Evolutionary conservation across 2,888 invertebrate genomes (phyloP).

Genomic region (Byasa hedistus): DNA sequence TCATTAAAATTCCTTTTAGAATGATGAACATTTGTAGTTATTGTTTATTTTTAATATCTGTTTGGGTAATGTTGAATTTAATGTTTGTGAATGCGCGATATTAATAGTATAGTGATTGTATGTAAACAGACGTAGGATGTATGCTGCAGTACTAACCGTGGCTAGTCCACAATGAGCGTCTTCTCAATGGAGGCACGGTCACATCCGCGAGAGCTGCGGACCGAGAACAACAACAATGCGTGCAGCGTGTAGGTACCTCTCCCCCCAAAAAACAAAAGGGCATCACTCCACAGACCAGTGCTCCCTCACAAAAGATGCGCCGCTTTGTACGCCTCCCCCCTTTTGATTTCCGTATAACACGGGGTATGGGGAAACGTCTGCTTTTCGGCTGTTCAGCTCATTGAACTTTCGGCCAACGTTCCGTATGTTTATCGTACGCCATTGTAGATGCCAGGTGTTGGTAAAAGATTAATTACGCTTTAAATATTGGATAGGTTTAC

Average conservation of each 20-base stretch:
- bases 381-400: slow-evolving; percentile 26
- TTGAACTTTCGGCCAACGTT: slow-evolving; percentile 17
- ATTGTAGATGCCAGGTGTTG: slow-evolving; percentile 23
- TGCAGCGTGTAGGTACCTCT: background rate
- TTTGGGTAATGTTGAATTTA: no score
- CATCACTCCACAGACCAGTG: slow-evolving; percentile 48
- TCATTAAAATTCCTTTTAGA: no score
- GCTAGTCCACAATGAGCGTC: background rate
- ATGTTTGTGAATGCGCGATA: background rate
- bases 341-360: slow-evolving; percentile 43
- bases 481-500: slow-evolving; percentile 6
- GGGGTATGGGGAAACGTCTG: slow-evolving; percentile 22
- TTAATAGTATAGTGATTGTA: background rate
- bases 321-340: slow-evolving; percentile 44
- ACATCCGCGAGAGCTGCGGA: slow-evolving; percentile 4
- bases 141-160: background rate
- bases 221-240: slow-evolving; percentile 1
- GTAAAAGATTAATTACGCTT: slow-evolving; percentile 23
- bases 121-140: background rate
- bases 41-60: no score
- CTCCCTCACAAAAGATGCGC: slow-evolving; percentile 52
- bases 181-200: slow-evolving; percentile 1
- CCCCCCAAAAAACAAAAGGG: slow-evolving; percentile 42
- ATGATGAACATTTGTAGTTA: no score
- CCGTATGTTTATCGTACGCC: slow-evolving; percentile 21